phyloP scores from a whole-genome alignment of 2,113 vertebrate genomes.

The Salvator merianae region DNA sequence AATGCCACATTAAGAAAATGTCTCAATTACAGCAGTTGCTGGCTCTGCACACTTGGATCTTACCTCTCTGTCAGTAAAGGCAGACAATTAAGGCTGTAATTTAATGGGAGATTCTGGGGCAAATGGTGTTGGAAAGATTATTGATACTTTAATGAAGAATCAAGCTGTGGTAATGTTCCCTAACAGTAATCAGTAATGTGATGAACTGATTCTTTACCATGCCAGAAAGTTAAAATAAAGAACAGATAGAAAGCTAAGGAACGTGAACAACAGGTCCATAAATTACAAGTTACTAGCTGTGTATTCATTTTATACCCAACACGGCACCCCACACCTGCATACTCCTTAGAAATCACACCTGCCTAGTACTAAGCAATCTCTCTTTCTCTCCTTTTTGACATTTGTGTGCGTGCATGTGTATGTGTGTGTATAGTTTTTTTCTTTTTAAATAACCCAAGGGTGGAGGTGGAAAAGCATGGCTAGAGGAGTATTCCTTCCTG shows the following conservation, averaged over 20 bases:
- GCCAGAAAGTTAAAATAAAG: constrained; percentile 36
- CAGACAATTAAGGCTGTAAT: constrained; percentile 67
- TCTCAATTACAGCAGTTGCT: constrained; percentile 29
- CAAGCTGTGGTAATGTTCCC: constrained; percentile 57
- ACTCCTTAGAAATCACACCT: constrained; percentile 33
- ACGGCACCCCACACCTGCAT: constrained; percentile 40
- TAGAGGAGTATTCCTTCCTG: constrained; percentile 22
- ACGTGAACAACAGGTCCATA: constrained; percentile 19
- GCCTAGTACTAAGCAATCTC: background rate
- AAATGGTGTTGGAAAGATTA: constrained; percentile 59
- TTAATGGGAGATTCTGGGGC: constrained; percentile 59
- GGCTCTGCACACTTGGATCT: constrained; percentile 11
- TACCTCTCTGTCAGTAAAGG: constrained; percentile 55
- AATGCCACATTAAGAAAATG: constrained; percentile 33
- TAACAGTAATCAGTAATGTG: constrained; percentile 43
- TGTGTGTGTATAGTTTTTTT: no score
- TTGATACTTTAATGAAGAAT: constrained; percentile 65
- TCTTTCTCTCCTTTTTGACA: background rate
- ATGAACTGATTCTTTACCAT: constrained; percentile 32
- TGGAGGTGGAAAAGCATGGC: background rate
- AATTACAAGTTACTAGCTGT: constrained; percentile 15
- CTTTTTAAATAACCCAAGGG: background rate
- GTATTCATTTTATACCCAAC: background rate
- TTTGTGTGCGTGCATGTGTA: no score
- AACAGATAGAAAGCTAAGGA: background rate